These are phyloP conservation scores for Eufriesea mexicana DNA, from an alignment of 1,140 invertebrate genomes.

Conservation along the genomic window DNA sequence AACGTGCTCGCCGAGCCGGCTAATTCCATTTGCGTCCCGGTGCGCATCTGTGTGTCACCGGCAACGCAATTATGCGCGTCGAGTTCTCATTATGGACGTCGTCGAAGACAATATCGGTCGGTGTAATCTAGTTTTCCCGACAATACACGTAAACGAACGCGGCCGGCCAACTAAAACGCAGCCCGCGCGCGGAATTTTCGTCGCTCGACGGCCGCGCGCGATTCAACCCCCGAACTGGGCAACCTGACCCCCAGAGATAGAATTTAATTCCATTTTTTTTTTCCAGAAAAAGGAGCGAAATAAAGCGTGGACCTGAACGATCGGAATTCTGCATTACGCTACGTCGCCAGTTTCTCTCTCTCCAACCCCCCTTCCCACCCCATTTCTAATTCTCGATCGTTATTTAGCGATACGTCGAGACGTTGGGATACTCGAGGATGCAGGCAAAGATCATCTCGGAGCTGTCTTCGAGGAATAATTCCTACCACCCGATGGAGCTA, in stretches of 20 bases:
- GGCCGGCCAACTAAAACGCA: slow-evolving; percentile 9
- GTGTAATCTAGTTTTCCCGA: slow-evolving; percentile 55
- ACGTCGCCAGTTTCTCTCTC: background rate
- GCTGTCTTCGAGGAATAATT: background rate
- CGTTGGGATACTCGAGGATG: background rate
- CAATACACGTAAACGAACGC: slow-evolving; percentile 63
- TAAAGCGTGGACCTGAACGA: background rate
- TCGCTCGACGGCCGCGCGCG: background rate
- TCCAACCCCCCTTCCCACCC: no score
- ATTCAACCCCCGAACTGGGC: background rate
- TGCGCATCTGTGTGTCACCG: slow-evolving; percentile 43
- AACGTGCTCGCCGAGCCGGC: slow-evolving; percentile 27
- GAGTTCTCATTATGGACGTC: slow-evolving; percentile 35
- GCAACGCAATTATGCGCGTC: slow-evolving; percentile 57
- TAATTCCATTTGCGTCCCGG: slow-evolving; percentile 54
- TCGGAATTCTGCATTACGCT: background rate
- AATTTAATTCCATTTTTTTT: background rate
- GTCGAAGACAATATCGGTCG: slow-evolving; percentile 60
- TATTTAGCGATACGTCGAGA: background rate
- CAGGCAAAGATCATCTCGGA: background rate
- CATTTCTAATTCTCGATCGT: background rate
- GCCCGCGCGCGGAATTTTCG: background rate
- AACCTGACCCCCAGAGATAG: background rate
- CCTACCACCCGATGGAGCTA: background rate
- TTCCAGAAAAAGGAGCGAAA: background rate